Base-by-base conservation (phyloP, 2,113 vertebrate species). In the Pogona vitticeps region DNA sequence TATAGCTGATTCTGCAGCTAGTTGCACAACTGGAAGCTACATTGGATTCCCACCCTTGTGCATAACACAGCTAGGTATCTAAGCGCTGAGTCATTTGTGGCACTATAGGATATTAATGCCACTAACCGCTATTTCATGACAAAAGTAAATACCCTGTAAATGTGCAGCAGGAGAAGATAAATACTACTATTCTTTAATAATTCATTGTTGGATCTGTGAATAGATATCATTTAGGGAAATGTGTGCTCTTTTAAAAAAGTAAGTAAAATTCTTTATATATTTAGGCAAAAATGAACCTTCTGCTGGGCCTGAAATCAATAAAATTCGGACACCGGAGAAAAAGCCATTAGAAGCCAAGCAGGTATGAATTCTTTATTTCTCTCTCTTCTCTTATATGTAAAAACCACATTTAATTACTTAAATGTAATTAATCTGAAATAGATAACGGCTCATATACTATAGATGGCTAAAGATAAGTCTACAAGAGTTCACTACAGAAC, bases 251-350 rank as follows among this genome's bases (percentile, higher is more conserved):
- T n/a, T n/a, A n/a, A n/a, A n/a, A n/a, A n/a, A n/a, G 26, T 56
- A 76, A 76, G 46, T 76, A 80, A 76, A 76, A 52, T 23, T 84
- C 26, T 80, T 46, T 59, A 80, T 88, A 52, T 88, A 88, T 94
- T 92, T 91, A 99, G 99, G 98, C 94, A 99, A 99, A 97, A 96
- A 95, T 89, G 98, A 99, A 90, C 95, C 96, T 86, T 96, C 95
- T 96, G 93, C 95, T 91, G 98, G 98, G 93, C 91, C 97, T 6
- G 98, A 99, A 93, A 98, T 98, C 86, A 96, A 6, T 95, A 97
- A 98, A 94, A 97, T 98, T 93, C 97, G 97, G 89, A 99, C 98
- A 71, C 98, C 98, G 75, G 98, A 99, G 92, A 98, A 98, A 93
- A 99, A 99, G 89, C 93, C 92, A 17, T 2, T 96, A 61, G 98